Conservation (phyloP, 2,888 invertebrate genomes). For the Prostheceraeus crozeri region DNA sequence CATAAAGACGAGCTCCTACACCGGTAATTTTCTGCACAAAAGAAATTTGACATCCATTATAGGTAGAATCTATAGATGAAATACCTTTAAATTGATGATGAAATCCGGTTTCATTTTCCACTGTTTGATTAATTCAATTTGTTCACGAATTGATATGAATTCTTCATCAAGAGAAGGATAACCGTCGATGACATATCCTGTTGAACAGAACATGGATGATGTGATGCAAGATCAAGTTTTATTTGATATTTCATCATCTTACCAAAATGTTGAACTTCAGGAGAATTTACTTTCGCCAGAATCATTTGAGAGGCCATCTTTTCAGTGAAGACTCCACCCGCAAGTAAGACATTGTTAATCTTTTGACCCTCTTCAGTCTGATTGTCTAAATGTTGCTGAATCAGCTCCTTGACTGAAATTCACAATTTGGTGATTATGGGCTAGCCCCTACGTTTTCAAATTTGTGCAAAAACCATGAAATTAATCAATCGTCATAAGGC, state of each 20-base stretch:
- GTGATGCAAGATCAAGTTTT: neutral
- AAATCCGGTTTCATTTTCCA: slow-evolving; percentile 56
- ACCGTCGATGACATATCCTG: slow-evolving; percentile 56
- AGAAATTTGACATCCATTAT: no score
- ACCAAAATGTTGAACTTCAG: slow-evolving; percentile 57
- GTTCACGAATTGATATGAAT: slow-evolving; percentile 50
- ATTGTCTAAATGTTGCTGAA: slow-evolving; percentile 50
- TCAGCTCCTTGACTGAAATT: slow-evolving; percentile 50
- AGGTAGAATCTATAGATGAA: no score
- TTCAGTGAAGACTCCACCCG: slow-evolving; percentile 54
- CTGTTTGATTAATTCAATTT: slow-evolving; percentile 53
- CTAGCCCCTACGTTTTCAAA: no score
- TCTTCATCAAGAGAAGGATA: slow-evolving; percentile 53
- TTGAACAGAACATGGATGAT: slow-evolving; percentile 23
- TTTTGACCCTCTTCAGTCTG: slow-evolving; percentile 52
- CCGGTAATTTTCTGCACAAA: no score
- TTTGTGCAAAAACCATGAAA: no score
- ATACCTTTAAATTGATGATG: slow-evolving; percentile 55
- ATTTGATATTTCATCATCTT: slow-evolving; percentile 32
- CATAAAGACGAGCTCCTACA: no score
- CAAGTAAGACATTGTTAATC: slow-evolving; percentile 48
- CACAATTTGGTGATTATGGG: neutral
- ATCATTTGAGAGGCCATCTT: slow-evolving; percentile 51
- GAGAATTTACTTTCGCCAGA: slow-evolving; percentile 53
- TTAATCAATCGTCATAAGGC: no score